Evolutionary conservation across 1,140 invertebrate species (phyloP).

Genomic region (Sesamia nonagrioides): DNA sequence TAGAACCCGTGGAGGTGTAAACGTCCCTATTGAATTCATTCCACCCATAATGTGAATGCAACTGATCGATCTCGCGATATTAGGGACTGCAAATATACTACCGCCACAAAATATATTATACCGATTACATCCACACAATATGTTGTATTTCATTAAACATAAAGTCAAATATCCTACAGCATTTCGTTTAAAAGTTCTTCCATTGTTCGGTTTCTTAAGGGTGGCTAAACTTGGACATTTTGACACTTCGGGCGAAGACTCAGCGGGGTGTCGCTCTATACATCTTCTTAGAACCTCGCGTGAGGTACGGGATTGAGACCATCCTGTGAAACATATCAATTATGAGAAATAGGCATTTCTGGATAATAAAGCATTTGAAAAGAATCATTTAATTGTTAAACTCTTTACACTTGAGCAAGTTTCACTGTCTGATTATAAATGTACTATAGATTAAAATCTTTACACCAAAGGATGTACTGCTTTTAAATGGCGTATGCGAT

Average conservation of each 20-base stretch:
- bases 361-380: background rate
- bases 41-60: slow-evolving; percentile 63
- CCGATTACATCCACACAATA: slow-evolving; percentile 7
- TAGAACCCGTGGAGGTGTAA: slow-evolving; percentile 71
- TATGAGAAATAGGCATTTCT: slow-evolving; percentile 53
- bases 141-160: slow-evolving; percentile 45
- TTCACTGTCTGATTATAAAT: background rate
- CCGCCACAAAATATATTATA: background rate
- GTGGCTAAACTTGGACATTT: slow-evolving; percentile 81
- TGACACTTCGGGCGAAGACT: slow-evolving; percentile 83
- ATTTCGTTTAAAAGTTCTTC: slow-evolving; percentile 9
- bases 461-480: slow-evolving; percentile 19
- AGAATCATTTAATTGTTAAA: background rate
- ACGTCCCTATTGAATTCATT: slow-evolving; percentile 72
- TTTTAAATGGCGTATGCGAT: slow-evolving; percentile 37
- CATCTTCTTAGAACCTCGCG: slow-evolving; percentile 80
- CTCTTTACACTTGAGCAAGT: background rate
- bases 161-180: slow-evolving; percentile 46
- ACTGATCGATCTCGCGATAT: slow-evolving; percentile 72
- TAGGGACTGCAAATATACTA: slow-evolving; percentile 69
- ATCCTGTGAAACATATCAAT: slow-evolving; percentile 76
- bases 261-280: slow-evolving; percentile 79
- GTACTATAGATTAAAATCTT: slow-evolving; percentile 11
- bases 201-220: slow-evolving; percentile 64
- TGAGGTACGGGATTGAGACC: slow-evolving; percentile 77